Conservation (phyloP, 2,113 vertebrate genomes). For the Sardina pilchardus region DNA sequence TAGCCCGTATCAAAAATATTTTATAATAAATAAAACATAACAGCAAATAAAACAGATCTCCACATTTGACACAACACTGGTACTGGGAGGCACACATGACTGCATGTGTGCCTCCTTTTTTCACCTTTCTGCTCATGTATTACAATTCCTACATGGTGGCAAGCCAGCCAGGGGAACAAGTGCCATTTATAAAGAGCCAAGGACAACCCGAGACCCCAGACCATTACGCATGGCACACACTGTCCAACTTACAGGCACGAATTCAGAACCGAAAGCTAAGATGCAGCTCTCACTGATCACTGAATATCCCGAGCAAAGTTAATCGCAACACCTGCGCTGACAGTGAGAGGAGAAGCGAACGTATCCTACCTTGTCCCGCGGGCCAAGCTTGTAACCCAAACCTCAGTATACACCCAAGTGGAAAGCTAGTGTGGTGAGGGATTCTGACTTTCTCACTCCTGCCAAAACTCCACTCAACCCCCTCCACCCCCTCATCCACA, state of each 20-base stretch:
- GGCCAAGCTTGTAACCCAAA: conserved; percentile 62
- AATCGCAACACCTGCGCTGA: background rate
- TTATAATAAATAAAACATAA: background rate
- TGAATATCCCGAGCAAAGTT: background rate
- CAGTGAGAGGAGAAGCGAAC: conserved; percentile 37
- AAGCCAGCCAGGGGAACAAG: background rate
- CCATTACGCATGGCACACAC: conserved; percentile 35
- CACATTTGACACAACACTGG: background rate
- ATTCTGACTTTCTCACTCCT: conserved; percentile 62
- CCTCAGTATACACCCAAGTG: conserved; percentile 54
- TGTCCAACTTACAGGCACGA: background rate
- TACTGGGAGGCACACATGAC: no score
- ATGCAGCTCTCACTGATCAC: background rate
- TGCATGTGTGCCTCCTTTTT: background rate
- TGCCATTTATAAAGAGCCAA: conserved; percentile 50
- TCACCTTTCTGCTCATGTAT: background rate
- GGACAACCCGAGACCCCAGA: conserved; percentile 47
- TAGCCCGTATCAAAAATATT: background rate
- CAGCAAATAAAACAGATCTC: background rate
- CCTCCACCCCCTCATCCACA: background rate
- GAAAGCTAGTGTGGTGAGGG: conserved; percentile 56
- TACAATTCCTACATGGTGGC: background rate
- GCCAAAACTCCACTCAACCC: conserved; percentile 22
- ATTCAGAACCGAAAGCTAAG: background rate
- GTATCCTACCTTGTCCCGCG: conserved; percentile 64